Conservation (phyloP, 2,113 vertebrate species). For the Proterorhinus semilunaris region DNA sequence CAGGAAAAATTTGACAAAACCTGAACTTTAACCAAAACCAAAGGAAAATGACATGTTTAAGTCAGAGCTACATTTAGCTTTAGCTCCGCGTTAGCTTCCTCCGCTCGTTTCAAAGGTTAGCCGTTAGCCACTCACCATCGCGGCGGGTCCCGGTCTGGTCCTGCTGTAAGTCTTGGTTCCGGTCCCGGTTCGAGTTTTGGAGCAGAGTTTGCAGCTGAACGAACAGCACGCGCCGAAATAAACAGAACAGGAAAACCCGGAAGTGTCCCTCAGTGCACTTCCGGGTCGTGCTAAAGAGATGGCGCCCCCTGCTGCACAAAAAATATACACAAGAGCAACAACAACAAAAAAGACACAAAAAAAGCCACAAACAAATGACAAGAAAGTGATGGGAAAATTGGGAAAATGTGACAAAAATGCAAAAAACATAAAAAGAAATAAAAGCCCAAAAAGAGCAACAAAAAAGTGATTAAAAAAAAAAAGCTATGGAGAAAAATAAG, state of each 20-base stretch:
- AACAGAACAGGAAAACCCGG: neutral
- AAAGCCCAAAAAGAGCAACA: too few species aligned
- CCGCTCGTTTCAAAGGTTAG: neutral
- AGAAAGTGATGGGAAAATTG: too few species aligned
- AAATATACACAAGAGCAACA: neutral
- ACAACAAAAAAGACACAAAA: neutral
- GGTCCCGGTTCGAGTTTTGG: neutral
- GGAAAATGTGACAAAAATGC: too few species aligned
- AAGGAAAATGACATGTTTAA: too few species aligned
- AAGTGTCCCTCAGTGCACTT: neutral
- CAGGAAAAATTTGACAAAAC: too few species aligned
- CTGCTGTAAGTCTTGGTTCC: neutral
- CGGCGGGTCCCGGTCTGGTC: neutral
- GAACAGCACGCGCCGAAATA: neutral
- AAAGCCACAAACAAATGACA: neutral
- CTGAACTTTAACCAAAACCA: too few species aligned
- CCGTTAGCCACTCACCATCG: slow-evolving; percentile 1
- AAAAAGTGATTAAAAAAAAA: too few species aligned
- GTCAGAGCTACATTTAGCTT: neutral
- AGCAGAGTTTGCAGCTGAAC: neutral
- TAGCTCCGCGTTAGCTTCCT: neutral
- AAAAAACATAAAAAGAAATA: too few species aligned
- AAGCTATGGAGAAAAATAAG: too few species aligned
- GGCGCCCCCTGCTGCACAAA: neutral
- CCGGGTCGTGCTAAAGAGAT: neutral